Evolutionary conservation across 2,888 invertebrate genomes (phyloP), one percentile per base, ranked within the genome.

Genomic region (Kryphioiulus occultus): DNA sequence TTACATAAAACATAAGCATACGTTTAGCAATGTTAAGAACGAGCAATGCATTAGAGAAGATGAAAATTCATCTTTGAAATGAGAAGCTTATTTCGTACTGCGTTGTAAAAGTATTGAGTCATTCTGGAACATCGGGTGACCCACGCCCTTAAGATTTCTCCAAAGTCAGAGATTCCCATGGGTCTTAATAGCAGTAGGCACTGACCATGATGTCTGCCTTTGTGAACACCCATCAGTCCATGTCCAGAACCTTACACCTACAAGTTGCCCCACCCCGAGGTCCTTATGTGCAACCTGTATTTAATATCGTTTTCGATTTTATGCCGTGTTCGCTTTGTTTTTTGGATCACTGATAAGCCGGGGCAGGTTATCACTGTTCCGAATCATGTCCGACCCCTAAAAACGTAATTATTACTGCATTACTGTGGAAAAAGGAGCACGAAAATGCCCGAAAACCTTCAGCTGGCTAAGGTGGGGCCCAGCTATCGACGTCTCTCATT

Each of bases 361-460:
- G 53, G n/a, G 53, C 53, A 59, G 53, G 53, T 59, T 59, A 59
- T 59, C 53, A 59, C 53, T 59, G 53, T 59, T 59, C 53, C 53
- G n/a, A 59, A 59, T 59, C 53, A 59, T 59, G 53, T 59, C n/a
- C 53, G 53, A 59, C 53, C 53, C 53, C 53, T 59, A 59, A 59
- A 59, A 17, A 59, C 53, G 53, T n/a, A 59, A 59, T 59, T n/a
- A 59, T 59, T 59, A 59, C n/a, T 59, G 53, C 53, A 59, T 59
- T 59, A 59, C 53, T 59, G 53, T 59, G 53, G 53, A 59, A 59
- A 59, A 59, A 59, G 53, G 53, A 59, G 53, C 53, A 59, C 53
- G 53, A 59, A 59, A 59, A 59, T 59, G 53, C 53, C 53, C 53
- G 53, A 59, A 59, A 59, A 59, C 53, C 53, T 59, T 59, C 53